Percentiles rank a stretch among this genome's conserved stretches.
Evolutionary conservation across 2,888 invertebrate genomes (phyloP).

Genomic region (Hypselothyrea guttata): DNA sequence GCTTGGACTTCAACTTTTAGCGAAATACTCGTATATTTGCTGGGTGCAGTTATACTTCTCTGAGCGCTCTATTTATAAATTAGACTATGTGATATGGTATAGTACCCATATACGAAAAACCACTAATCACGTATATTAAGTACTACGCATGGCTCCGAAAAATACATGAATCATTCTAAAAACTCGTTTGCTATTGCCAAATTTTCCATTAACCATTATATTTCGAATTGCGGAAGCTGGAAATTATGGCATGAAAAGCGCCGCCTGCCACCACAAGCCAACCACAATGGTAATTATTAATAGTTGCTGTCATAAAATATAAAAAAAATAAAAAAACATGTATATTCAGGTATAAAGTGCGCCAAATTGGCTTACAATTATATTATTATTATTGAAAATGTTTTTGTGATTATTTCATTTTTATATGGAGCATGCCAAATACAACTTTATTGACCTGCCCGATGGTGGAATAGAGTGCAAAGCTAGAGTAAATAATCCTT

Average conservation of each 20-base stretch:
- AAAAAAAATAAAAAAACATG: background rate
- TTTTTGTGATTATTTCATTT: slow-evolving; percentile 8
- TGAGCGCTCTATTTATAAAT: too few relatives aligned
- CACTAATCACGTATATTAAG: slow-evolving; percentile 53
- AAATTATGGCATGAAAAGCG: slow-evolving; percentile 64
- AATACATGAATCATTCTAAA: slow-evolving; percentile 51
- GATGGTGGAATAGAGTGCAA: slow-evolving; percentile 5
- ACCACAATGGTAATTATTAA: slow-evolving; percentile 51
- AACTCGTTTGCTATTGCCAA: slow-evolving; percentile 26
- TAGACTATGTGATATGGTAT: too few relatives aligned
- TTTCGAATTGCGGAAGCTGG: slow-evolving; percentile 62
- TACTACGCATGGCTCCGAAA: slow-evolving; percentile 8
- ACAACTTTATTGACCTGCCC: slow-evolving; percentile 3
- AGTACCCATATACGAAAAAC: slow-evolving; percentile 9
- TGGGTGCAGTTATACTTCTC: too few relatives aligned
- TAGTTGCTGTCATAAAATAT: slow-evolving; percentile 32
- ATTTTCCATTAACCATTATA: slow-evolving; percentile 63
- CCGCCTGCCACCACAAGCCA: slow-evolving; percentile 26
- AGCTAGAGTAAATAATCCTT: too few relatives aligned
- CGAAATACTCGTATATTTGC: background rate
- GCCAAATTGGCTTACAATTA: slow-evolving; percentile 32
- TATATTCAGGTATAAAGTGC: slow-evolving; percentile 24
- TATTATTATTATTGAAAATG: background rate
- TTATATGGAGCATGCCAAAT: slow-evolving; percentile 32
- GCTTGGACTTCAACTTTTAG: too few relatives aligned